phyloP scores from a whole-genome alignment of 2,797 vertebrate genomes.

The Coranthus polyacanthus region DNA sequence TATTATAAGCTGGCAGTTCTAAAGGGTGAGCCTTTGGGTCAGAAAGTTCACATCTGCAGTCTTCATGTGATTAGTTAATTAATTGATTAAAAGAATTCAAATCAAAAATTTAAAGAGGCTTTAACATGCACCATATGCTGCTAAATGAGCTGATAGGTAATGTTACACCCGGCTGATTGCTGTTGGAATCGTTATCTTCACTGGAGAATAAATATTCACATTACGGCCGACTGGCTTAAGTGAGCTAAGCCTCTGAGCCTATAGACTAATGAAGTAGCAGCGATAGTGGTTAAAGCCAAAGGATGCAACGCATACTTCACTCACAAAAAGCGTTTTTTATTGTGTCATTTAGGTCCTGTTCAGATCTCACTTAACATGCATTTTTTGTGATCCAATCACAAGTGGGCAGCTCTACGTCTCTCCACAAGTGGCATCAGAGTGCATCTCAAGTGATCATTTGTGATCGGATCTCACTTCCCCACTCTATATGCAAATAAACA shows the following conservation, averaged over 20 bases:
- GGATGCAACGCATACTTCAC: neutral
- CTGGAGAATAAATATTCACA: slow-evolving; percentile 40
- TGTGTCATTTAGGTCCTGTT: slow-evolving; percentile 10
- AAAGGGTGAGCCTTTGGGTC: slow-evolving; percentile 21
- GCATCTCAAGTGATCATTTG: too few species aligned
- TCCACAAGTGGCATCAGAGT: too few species aligned
- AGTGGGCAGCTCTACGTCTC: too few species aligned
- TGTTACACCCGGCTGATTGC: slow-evolving; percentile 38
- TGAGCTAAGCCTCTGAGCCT: slow-evolving; percentile 15
- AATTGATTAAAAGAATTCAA: slow-evolving; percentile 21
- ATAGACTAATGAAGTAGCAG: slow-evolving; percentile 14
- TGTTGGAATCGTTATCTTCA: slow-evolving; percentile 34
- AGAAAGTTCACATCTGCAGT: slow-evolving; percentile 10
- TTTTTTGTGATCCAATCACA: too few species aligned
- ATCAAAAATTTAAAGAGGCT: slow-evolving; percentile 23
- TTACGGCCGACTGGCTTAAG: slow-evolving; percentile 24
- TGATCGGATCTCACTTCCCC: too few species aligned
- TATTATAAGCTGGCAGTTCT: neutral
- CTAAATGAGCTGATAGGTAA: slow-evolving; percentile 50
- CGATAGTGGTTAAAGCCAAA: slow-evolving; percentile 6
- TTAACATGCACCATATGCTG: slow-evolving; percentile 49
- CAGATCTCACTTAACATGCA: too few species aligned
- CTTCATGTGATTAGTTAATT: slow-evolving; percentile 26
- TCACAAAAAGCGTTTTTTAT: neutral
- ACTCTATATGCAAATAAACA: too few species aligned